Conservation (phyloP, 2,797 vertebrate genomes). For the Erethizon dorsatum region DNA sequence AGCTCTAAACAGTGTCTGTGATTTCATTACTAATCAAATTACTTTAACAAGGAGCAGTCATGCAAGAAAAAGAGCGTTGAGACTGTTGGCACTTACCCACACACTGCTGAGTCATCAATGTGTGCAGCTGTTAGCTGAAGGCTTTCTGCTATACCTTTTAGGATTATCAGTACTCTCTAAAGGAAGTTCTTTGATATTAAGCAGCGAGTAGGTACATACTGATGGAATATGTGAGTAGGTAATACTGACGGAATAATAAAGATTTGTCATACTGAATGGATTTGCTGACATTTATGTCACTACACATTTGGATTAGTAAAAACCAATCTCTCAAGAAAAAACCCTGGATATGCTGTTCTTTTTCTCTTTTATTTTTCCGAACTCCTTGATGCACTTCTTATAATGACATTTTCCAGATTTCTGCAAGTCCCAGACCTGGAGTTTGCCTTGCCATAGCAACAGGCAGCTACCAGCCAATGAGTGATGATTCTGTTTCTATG, state of each 20-base stretch:
- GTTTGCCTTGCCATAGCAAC: slow-evolving; percentile 2
- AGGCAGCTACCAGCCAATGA: neutral
- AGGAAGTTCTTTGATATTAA: neutral
- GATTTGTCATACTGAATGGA: neutral
- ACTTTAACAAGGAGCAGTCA: neutral
- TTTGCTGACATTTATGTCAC: neutral
- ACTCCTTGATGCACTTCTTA: neutral
- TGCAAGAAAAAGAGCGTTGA: neutral
- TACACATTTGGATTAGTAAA: neutral
- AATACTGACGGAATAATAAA: neutral
- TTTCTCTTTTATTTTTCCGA: neutral
- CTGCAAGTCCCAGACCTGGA: neutral
- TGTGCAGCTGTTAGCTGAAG: neutral
- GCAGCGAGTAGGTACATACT: neutral
- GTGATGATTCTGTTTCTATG: neutral
- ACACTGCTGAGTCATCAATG: neutral
- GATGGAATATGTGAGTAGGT: neutral
- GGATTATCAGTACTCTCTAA: neutral
- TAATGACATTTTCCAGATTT: neutral
- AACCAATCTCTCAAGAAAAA: slow-evolving; percentile 20
- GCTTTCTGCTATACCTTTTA: neutral
- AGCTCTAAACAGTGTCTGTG: neutral
- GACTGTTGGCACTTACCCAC: neutral
- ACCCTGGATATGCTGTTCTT: neutral
- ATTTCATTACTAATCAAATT: slow-evolving; percentile 57